These are phyloP conservation scores for Rotaria magnacalcarata DNA, from an alignment of 2,888 invertebrate genomes.

Conservation along the genomic window DNA sequence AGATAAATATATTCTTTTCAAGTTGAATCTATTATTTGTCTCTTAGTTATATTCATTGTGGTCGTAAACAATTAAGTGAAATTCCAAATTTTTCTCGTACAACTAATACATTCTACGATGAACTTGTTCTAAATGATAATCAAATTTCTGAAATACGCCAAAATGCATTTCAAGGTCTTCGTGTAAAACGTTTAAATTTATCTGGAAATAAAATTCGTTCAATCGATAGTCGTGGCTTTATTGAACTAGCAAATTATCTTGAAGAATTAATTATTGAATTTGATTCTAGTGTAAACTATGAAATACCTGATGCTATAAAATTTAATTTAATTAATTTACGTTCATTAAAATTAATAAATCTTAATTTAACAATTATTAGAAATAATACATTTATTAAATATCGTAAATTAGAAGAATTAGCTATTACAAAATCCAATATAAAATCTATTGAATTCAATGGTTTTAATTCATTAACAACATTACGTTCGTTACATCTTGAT, in stretches of 20 bases:
- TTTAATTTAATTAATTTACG: constrained; percentile 38
- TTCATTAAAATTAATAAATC: neutral
- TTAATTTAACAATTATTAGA: neutral
- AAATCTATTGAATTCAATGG: constrained; percentile 1
- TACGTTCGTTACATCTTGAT: constrained; percentile 33
- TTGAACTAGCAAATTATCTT: constrained; percentile 42
- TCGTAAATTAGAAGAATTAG: constrained; percentile 38
- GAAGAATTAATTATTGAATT: constrained; percentile 43
- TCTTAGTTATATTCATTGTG: constrained; percentile 43
- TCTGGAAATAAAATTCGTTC: constrained; percentile 37
- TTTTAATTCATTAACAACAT: constrained; percentile 9
- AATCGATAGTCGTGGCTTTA: constrained; percentile 39
- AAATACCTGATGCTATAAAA: constrained; percentile 39
- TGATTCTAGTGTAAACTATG: neutral
- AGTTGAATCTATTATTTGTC: neutral
- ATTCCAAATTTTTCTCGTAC: constrained; percentile 41
- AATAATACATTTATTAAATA: constrained; percentile 35
- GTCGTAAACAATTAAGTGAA: constrained; percentile 39
- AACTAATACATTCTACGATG: constrained; percentile 42
- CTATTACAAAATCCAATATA: constrained; percentile 26
- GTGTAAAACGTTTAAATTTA: constrained; percentile 45
- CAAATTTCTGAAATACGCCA: constrained; percentile 4
- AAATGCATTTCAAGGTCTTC: constrained; percentile 40
- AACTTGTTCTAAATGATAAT: constrained; percentile 46
- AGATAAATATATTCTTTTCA: neutral